Base-by-base conservation (phyloP, 1,140 invertebrate species). In the Steinernema feltiae region DNA sequence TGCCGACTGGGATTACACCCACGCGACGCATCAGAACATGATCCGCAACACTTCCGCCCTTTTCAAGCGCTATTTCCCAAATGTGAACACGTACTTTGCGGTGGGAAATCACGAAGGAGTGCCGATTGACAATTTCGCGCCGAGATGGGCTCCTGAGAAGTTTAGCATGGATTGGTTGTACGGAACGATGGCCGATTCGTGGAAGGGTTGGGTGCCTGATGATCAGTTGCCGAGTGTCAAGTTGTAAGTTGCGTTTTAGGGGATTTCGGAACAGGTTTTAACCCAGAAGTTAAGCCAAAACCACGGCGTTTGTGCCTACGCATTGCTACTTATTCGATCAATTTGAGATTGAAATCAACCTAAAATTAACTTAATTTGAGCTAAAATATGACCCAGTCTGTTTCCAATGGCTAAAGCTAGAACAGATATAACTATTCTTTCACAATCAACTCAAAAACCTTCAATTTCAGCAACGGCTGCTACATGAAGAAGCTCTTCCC, bases 391-490 rank as follows among this genome's bases (percentile, higher is more conserved):
- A n/a, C n/a, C n/a, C n/a, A n/a, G n/a, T n/a, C n/a, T n/a, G n/a
- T n/a, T n/a, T n/a, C n/a, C n/a, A n/a, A n/a, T n/a, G n/a, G n/a
- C n/a, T n/a, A n/a, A n/a, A n/a, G n/a, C n/a, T n/a, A n/a, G n/a
- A n/a, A n/a, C n/a, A n/a, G n/a, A n/a, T n/a, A n/a, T n/a, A n/a
- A n/a, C n/a, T n/a, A n/a, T n/a, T n/a, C n/a, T n/a, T n/a, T n/a
- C n/a, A n/a, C n/a, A n/a, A n/a, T n/a, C n/a, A n/a, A n/a, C 24
- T 32, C 30, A 72, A 48, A 27, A 48, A 7, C 30, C n/a, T 17
- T 53, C 30, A 15, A 63, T 84, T 83, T 69, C 84, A 89, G 88
- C 71, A 87, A 86, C 75, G 88, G 84, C 12, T 88, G 81, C 71
- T 89, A 88, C 78, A 83, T 86, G 21, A 81, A 82, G 0, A 82